Conservation (phyloP, 30 jellyfish, hydroid and myxozoan species). For the Clytia hemisphaerica region DNA sequence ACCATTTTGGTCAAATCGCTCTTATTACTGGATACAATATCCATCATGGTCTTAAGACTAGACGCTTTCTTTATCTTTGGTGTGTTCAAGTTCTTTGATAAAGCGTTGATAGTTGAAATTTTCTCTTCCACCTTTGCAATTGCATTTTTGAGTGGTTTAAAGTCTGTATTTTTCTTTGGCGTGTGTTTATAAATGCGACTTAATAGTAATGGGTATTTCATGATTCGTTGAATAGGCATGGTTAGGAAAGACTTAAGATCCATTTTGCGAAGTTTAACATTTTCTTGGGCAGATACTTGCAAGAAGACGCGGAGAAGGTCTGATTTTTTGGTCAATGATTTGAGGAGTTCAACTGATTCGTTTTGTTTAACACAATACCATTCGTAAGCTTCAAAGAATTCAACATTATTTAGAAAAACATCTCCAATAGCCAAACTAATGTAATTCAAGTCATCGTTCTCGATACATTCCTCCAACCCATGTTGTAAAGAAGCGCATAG, state of each 20-base stretch:
- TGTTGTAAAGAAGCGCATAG: conserved; percentile 66
- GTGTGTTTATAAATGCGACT: conserved; percentile 66
- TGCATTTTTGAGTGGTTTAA: conserved; percentile 46
- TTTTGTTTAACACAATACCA: conserved; percentile 72
- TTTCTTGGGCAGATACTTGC: conserved; percentile 68
- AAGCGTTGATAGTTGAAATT: conserved; percentile 40
- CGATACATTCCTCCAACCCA: conserved; percentile 67
- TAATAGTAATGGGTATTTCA: conserved; percentile 75
- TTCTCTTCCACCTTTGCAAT: conserved; percentile 57
- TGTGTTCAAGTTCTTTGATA: not conserved
- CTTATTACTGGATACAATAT: not conserved
- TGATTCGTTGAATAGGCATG: conserved; percentile 84
- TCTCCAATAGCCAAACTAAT: conserved; percentile 62
- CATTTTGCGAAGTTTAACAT: conserved; percentile 67
- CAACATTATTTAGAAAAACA: conserved; percentile 66
- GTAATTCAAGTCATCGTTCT: conserved; percentile 65
- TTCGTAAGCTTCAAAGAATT: conserved; percentile 81
- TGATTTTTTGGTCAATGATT: conserved; percentile 46
- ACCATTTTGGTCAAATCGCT: conserved; percentile 22
- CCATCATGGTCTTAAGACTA: not conserved
- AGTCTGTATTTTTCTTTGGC: conserved; percentile 42
- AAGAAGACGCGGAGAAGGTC: conserved; percentile 54
- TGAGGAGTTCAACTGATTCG: conserved; percentile 47
- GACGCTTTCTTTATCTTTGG: not conserved
- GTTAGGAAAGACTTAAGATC: conserved; percentile 70